Conservation (phyloP, 2,113 vertebrate genomes). For the Psammodynastes pulverulentus region DNA sequence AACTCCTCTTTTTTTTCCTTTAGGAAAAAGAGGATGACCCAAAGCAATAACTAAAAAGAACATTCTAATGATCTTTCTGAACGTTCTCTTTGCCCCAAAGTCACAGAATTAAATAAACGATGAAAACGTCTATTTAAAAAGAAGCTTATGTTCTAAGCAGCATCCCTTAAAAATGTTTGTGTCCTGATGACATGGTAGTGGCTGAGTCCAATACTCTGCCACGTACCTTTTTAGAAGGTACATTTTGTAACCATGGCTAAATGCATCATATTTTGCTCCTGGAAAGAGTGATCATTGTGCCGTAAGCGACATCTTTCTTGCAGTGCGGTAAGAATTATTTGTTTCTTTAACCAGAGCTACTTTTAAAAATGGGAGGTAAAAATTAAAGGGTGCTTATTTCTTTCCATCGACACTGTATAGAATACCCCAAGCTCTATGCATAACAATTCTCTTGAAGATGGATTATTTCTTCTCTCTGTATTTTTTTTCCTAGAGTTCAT, state of each 20-base stretch:
- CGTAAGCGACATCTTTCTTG: background rate
- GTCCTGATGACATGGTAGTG: background rate
- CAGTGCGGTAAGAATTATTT: background rate
- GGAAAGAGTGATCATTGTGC: background rate
- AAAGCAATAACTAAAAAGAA: background rate
- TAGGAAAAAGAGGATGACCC: background rate
- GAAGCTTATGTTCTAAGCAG: constrained; percentile 6
- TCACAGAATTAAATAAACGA: constrained; percentile 1
- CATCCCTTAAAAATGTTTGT: constrained; percentile 3
- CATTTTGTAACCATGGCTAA: constrained; percentile 10
- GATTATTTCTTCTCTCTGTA: background rate
- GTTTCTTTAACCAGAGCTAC: background rate
- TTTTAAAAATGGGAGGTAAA: background rate
- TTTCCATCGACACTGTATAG: background rate
- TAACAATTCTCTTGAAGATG: background rate
- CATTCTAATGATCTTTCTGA: background rate
- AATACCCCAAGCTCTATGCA: background rate
- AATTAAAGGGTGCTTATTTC: background rate
- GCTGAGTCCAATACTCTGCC: background rate
- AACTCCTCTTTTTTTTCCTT: background rate
- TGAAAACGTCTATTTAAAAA: background rate
- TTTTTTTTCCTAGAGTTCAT: background rate
- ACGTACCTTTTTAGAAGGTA: constrained; percentile 24
- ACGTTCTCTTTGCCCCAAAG: background rate
- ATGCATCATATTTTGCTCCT: background rate